A percentile compares a stretch with the other conserved stretches of the same genome.
phyloP scores from a whole-genome alignment of 1,140 invertebrate genomes.

The Drosophila azteca region DNA sequence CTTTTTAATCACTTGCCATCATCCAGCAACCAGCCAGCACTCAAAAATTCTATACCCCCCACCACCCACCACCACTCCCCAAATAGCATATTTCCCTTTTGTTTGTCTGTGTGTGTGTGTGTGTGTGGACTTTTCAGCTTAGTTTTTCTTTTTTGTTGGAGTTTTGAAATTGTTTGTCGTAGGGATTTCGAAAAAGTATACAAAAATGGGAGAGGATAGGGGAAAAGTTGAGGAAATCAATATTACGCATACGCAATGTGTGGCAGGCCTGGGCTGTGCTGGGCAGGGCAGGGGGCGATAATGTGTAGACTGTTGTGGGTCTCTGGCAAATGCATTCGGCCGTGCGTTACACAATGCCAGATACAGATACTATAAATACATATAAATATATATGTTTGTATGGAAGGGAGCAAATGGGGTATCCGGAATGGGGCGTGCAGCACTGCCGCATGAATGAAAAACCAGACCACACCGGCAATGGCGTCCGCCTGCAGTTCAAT shows the following conservation, averaged over 20 bases:
- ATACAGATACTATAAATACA: conserved; percentile 26
- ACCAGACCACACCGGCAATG: conserved; percentile 32
- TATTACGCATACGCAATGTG: conserved; percentile 49
- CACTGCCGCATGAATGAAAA: conserved; percentile 46
- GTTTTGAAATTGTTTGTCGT: conserved; percentile 36
- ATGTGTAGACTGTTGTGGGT: conserved; percentile 16
- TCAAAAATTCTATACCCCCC: conserved; percentile 27
- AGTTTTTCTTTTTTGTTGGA: conserved; percentile 10
- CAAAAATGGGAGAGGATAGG: neutral
- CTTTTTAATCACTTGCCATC: conserved; percentile 28
- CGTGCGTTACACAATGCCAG: conserved; percentile 55
- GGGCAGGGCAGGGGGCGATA: neutral
- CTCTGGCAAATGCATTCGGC: conserved; percentile 50
- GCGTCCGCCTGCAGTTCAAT: conserved; percentile 64
- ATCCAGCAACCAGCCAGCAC: neutral
- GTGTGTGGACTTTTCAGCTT: neutral
- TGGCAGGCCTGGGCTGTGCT: neutral
- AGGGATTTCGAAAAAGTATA: conserved; percentile 18
- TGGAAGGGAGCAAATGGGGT: conserved; percentile 37
- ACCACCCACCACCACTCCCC: conserved; percentile 10
- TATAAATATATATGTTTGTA: conserved; percentile 1
- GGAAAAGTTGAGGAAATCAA: conserved; percentile 28
- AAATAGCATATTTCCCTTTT: too few relatives aligned
- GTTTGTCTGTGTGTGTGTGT: too few relatives aligned
- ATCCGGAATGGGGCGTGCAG: conserved; percentile 28